These are phyloP conservation scores for Poecilobothrus nobilitatus DNA, from an alignment of 2,888 invertebrate genomes.

Conservation along the genomic window DNA sequence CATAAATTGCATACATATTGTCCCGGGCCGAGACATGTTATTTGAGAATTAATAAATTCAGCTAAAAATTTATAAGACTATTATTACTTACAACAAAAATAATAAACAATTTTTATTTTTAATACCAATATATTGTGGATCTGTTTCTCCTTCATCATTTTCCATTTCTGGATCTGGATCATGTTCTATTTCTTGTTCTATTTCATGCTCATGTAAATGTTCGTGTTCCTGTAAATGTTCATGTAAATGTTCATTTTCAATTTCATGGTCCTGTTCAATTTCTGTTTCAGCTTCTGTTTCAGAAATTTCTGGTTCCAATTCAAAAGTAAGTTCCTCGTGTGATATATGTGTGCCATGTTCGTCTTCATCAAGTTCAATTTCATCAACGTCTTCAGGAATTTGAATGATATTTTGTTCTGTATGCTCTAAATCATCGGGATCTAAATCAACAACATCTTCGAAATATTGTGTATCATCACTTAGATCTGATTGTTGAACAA, in stretches of 20 bases:
- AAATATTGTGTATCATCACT: conserved; percentile 37
- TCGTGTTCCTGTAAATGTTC: conserved; percentile 19
- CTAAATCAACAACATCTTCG: conserved; percentile 30
- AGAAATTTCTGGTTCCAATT: conserved; percentile 26
- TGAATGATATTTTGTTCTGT: background rate
- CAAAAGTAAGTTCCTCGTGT: conserved; percentile 24
- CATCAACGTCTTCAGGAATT: conserved; percentile 24
- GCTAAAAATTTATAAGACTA: conserved; percentile 26
- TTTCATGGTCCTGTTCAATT: conserved; percentile 30
- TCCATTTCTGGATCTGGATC: conserved; percentile 21
- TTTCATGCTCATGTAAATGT: conserved; percentile 5
- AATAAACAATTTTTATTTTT: background rate
- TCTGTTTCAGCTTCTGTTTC: conserved; percentile 26
- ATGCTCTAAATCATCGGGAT: background rate
- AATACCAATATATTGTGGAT: background rate
- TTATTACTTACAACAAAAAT: background rate
- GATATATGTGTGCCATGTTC: conserved; percentile 25
- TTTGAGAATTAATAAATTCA: conserved; percentile 45
- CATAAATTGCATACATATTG: conserved; percentile 55
- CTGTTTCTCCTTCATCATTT: conserved; percentile 21
- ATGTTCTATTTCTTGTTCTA: conserved; percentile 27
- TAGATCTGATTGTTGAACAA: conserved; percentile 35
- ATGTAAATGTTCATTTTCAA: conserved; percentile 32
- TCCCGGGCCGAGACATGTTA: conserved; percentile 50
- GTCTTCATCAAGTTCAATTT: conserved; percentile 29